A percentile compares a stretch with the other conserved stretches of the same genome.
Conservation (phyloP, 1,140 invertebrate species). For the Calliphora vicina region DNA sequence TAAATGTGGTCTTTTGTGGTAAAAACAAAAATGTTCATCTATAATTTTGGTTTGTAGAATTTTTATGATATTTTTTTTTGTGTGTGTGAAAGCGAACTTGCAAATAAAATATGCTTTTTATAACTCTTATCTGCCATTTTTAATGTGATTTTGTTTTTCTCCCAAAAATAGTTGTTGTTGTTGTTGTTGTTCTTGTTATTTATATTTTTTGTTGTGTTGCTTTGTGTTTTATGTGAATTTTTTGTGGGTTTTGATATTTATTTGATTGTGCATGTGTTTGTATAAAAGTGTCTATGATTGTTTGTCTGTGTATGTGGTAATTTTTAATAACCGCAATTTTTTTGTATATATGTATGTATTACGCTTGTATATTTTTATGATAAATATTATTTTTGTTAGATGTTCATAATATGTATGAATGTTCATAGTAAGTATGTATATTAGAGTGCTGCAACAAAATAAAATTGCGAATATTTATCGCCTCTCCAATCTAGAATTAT, state of each 20-base stretch:
- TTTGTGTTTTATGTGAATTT: neutral
- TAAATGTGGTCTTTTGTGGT: slow-evolving; percentile 11
- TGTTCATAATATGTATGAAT: neutral
- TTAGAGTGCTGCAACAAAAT: too few relatives aligned
- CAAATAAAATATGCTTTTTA: slow-evolving; percentile 35
- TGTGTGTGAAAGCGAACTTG: neutral
- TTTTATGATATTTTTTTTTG: neutral
- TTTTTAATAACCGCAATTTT: slow-evolving; percentile 31
- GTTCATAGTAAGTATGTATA: neutral
- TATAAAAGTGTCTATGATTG: neutral
- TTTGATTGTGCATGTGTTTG: slow-evolving; percentile 1
- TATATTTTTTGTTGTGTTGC: neutral
- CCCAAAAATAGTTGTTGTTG: slow-evolving; percentile 3
- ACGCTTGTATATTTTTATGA: slow-evolving; percentile 25
- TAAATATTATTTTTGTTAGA: slow-evolving; percentile 28
- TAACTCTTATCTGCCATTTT: slow-evolving; percentile 33
- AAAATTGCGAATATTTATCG: too few relatives aligned
- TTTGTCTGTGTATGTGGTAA: neutral
- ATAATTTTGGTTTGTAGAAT: neutral
- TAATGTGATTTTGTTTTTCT: slow-evolving; percentile 21
- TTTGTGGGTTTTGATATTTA: neutral
- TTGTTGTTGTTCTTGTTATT: slow-evolving; percentile 13
- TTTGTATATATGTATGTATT: too few relatives aligned
- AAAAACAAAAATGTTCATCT: neutral
- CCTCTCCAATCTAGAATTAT: too few relatives aligned